Conservation (phyloP, 2,888 invertebrate species). For the Chromoteleia sp. region DNA sequence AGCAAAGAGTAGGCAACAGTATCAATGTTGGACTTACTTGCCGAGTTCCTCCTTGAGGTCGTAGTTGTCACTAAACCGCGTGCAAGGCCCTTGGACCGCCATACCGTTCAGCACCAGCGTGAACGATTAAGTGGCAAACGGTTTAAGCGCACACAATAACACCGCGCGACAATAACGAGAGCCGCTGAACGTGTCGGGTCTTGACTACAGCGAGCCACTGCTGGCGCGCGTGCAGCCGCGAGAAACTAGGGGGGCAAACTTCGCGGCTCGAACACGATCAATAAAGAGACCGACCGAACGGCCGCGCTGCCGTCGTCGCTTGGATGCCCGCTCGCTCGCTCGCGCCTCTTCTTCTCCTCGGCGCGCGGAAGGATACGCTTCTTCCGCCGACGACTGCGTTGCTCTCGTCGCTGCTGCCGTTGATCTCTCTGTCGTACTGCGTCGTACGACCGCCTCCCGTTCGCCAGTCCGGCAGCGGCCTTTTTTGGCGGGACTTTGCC, state of each 20-base stretch:
- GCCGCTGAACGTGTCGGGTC: conserved; percentile 69
- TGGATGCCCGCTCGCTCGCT: conserved; percentile 29
- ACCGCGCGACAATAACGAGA: conserved; percentile 59
- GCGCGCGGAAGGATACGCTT: not conserved
- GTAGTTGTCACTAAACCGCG: conserved; percentile 99
- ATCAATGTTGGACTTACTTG: conserved; percentile 90
- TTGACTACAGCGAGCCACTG: conserved; percentile 72
- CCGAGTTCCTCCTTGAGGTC: conserved; percentile 99
- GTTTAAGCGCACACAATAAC: conserved; percentile 28
- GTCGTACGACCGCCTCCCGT: conserved; percentile 17
- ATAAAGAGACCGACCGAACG: conserved; percentile 77
- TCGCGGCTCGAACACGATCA: conserved; percentile 83
- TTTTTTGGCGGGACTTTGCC: conserved; percentile 56
- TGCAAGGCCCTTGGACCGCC: conserved; percentile 96
- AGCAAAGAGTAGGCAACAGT: conserved; percentile 1
- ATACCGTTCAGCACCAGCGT: conserved; percentile 86
- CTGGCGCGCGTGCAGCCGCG: conserved; percentile 65
- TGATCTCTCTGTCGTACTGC: conserved; percentile 6
- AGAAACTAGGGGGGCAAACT: conserved; percentile 77
- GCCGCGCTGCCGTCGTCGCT: conserved; percentile 59
- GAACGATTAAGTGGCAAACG: conserved; percentile 69
- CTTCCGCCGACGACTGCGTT: conserved; percentile 2
- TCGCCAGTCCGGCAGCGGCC: conserved; percentile 30
- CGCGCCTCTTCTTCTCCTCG: conserved; percentile 18
- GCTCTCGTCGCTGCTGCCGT: not conserved